Evolutionary conservation across 2,888 invertebrate species (phyloP).

Genomic region (Mystacides longicornis): DNA sequence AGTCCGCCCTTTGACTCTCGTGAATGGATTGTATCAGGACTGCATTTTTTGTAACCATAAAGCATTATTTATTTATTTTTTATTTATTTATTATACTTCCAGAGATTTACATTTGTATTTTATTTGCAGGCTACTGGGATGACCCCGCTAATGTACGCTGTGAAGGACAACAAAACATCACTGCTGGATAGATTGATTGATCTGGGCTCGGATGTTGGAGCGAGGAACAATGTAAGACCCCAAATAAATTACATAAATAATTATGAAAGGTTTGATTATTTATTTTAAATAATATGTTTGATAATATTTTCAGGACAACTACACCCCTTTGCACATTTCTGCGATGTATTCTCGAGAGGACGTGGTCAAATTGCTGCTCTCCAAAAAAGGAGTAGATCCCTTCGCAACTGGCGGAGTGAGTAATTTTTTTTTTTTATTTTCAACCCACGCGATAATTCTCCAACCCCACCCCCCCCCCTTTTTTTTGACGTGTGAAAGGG

Average conservation of each 20-base stretch:
- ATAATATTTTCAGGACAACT: slow-evolving; percentile 72
- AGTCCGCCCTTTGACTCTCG: no score
- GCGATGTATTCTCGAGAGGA: slow-evolving; percentile 93
- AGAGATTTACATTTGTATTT: neutral
- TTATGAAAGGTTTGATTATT: neutral
- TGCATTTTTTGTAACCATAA: no score
- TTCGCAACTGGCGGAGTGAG: slow-evolving; percentile 91
- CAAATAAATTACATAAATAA: neutral
- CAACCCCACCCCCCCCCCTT: neutral
- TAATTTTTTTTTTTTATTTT: slow-evolving; percentile 26
- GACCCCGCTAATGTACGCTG: slow-evolving; percentile 94
- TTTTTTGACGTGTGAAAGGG: neutral
- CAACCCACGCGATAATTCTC: neutral
- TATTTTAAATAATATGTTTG: neutral
- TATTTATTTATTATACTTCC: neutral
- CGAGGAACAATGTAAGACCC: slow-evolving; percentile 80
- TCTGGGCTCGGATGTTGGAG: slow-evolving; percentile 84
- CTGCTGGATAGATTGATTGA: slow-evolving; percentile 89
- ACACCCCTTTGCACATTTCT: slow-evolving; percentile 91
- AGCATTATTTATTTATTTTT: neutral
- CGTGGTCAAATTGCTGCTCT: slow-evolving; percentile 81
- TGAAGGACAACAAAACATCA: slow-evolving; percentile 88
- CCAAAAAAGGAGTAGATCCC: slow-evolving; percentile 85
- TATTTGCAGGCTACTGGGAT: slow-evolving; percentile 78
- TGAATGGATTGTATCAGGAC: no score